A percentile compares a stretch with the other conserved stretches of the same genome.
Conservation (phyloP, 2,888 invertebrate genomes). For the Cataglyphis rosenhaueri region DNA sequence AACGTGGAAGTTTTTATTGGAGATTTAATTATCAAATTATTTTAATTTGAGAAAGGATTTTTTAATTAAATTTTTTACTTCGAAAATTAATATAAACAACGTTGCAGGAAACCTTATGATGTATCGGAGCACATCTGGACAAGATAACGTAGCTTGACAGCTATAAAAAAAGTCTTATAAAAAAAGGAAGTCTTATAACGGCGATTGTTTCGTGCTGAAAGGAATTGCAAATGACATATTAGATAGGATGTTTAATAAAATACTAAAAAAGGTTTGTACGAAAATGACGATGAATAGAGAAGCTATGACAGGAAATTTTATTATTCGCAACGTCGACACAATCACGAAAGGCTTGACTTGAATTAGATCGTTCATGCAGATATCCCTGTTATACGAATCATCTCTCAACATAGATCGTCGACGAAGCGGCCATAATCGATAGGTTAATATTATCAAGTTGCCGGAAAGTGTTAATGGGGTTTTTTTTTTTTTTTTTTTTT, state of each 20-base stretch:
- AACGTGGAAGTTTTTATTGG: background rate
- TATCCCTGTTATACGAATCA: background rate
- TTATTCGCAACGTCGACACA: background rate
- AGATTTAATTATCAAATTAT: background rate
- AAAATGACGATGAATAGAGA: conserved; percentile 17
- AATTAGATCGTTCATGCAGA: conserved; percentile 9
- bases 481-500: background rate
- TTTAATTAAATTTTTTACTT: background rate
- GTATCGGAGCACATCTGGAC: background rate
- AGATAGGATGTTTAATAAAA: background rate
- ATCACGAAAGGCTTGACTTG: background rate
- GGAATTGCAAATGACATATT: conserved; percentile 28
- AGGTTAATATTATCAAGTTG: conserved; percentile 25
- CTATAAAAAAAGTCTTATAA: background rate
- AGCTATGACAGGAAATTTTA: conserved; percentile 5
- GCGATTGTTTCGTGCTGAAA: conserved; percentile 12
- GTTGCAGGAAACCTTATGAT: conserved; percentile 15
- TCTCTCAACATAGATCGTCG: background rate
- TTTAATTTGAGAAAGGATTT: background rate
- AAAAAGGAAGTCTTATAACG: conserved; percentile 25
- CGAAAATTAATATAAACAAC: background rate
- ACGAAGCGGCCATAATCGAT: background rate
- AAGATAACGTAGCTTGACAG: conserved; percentile 13
- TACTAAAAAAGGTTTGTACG: background rate
- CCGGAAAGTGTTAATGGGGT: conserved; percentile 31